Evolutionary conservation across 1,140 invertebrate species (phyloP), one percentile per base, ranked within the genome.

Genomic region (Spodoptera frugiperda): DNA sequence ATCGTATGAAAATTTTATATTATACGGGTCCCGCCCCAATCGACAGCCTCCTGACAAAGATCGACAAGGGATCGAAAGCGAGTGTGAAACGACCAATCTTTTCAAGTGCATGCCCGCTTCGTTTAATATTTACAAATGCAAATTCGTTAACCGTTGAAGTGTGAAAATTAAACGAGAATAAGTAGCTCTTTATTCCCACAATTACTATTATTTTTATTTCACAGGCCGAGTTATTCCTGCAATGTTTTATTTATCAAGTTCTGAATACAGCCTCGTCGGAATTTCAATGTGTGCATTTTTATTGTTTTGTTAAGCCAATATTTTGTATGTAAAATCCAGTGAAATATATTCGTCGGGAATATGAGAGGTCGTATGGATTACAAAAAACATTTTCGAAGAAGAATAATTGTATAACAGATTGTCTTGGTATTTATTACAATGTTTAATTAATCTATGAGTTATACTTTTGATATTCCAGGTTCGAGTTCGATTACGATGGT

Each of bases 121-220:
- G 63, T 67, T 67, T 67, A 67, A 67, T 67, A 67, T 67, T 67
- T 46, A 67, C 39, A 67, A 67, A 67, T 67, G 39, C 44, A 49
- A 67, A 67, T 67, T 67, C 12, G 44, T 67, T 49, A n/a, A 67
- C 59, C 33, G 57, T n/a, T 33, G 59, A 63, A 33, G 59, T 63
- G 59, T 63, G 59, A 63, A 63, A 63, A 63, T 63, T 63, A n/a
- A 39, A 61, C 30, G 30, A 61, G 55, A 59, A 4, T 10, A 39
- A 39, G 30, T 63, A 19, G 30, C 59, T 19, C 44, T 63, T 63
- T 44, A 63, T 44, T 63, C 33, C 33, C 15, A 44, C 33, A 19
- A n/a, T 33, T 39, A 46, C 44, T 44, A 63, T 44, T 63, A 61
- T 63, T 63, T 54, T 59, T 63, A 33, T 44, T 63, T 17, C 8